phyloP scores from a whole-genome alignment of 2,797 vertebrate genomes.

The Parauchenoglanis ngamensis region DNA sequence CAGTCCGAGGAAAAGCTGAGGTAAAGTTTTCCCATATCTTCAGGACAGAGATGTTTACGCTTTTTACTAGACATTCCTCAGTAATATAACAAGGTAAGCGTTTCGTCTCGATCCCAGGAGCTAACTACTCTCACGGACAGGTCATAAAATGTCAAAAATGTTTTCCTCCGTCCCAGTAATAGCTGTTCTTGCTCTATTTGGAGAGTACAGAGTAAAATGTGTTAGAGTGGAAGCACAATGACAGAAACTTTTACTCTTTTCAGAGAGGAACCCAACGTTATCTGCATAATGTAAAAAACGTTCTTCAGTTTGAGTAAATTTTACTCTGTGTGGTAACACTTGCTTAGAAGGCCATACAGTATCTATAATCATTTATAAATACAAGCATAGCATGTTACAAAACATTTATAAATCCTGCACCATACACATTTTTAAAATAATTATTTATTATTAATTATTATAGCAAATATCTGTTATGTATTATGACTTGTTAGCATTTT shows the following conservation, averaged over 20 bases:
- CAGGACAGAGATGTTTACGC: not conserved
- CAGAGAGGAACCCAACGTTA: too few species aligned
- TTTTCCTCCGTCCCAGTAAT: too few species aligned
- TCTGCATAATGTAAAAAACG: too few species aligned
- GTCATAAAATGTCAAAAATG: too few species aligned
- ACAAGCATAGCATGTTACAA: not conserved
- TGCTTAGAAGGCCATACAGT: not conserved
- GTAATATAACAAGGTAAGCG: not conserved
- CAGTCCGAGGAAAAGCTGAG: not conserved
- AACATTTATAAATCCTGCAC: not conserved
- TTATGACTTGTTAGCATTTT: not conserved
- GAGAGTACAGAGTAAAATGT: too few species aligned
- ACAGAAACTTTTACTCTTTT: too few species aligned
- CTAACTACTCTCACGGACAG: not conserved
- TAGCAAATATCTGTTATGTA: not conserved
- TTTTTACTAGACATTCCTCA: not conserved
- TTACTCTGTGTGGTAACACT: too few species aligned
- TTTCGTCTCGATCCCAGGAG: too few species aligned
- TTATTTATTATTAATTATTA: not conserved
- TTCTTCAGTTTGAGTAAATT: too few species aligned
- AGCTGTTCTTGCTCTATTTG: too few species aligned
- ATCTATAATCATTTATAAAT: not conserved
- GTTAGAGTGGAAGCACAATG: too few species aligned
- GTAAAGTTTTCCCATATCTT: not conserved
- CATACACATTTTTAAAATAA: not conserved